Percentiles rank a stretch among this genome's conserved stretches.
Evolutionary conservation across 2,797 vertebrate genomes (phyloP).

Genomic region (Brachymystax lenok): DNA sequence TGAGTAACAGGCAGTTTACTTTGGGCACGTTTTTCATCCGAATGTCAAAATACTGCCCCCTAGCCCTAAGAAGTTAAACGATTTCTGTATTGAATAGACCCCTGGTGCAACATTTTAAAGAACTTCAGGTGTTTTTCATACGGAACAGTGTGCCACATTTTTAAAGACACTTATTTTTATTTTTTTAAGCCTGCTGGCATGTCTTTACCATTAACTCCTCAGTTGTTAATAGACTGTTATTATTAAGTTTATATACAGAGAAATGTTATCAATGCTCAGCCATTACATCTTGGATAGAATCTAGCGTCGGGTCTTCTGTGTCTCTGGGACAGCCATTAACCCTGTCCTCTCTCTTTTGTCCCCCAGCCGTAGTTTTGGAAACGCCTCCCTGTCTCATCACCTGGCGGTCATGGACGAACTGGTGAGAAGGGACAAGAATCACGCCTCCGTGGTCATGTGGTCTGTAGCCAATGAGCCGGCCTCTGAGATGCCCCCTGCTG

Average conservation of each 20-base stretch:
- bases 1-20: no score
- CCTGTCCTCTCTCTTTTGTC: background rate
- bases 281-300: background rate
- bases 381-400: constrained; percentile 86
- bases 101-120: no score
- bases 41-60: no score
- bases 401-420: constrained; percentile 93
- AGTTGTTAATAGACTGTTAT: background rate
- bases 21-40: no score
- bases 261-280: no score
- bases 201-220: no score
- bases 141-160: no score
- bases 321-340: background rate
- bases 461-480: constrained; percentile 95
- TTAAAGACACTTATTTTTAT: no score
- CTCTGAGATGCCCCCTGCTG: constrained; percentile 80
- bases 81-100: no score
- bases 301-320: background rate
- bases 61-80: no score
- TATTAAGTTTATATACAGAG: no score
- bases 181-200: no score
- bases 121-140: background rate
- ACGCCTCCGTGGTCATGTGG: constrained; percentile 95
- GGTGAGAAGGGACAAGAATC: constrained; percentile 91
- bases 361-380: constrained; percentile 84